phyloP scores from a whole-genome alignment of 2,888 invertebrate species.

The Epinotia ramella region DNA sequence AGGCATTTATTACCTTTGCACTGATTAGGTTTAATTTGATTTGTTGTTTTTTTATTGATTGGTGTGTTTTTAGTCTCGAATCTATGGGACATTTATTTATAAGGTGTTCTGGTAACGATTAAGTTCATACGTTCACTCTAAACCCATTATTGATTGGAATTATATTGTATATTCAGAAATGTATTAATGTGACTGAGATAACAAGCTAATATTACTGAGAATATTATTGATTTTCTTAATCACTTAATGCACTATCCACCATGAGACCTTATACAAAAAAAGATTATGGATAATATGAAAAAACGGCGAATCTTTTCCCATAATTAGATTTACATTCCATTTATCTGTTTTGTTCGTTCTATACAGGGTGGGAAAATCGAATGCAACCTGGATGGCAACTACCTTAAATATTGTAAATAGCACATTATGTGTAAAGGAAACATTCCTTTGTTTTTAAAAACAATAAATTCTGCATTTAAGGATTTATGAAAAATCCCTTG shows the following conservation, averaged over 20 bases:
- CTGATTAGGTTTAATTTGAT: constrained; percentile 43
- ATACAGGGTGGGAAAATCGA: no score
- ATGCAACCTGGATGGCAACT: no score
- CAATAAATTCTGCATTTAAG: no score
- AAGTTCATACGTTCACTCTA: constrained; percentile 1
- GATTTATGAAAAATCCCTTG: no score
- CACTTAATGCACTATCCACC: neutral
- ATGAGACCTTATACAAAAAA: no score
- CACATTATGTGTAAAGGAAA: no score
- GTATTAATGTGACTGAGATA: neutral
- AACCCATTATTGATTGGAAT: neutral
- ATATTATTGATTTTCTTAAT: neutral
- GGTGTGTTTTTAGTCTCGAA: constrained; percentile 23
- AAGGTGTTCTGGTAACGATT: constrained; percentile 29
- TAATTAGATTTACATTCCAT: no score
- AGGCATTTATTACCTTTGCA: constrained; percentile 45
- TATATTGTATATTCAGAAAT: constrained; percentile 15
- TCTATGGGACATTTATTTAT: neutral
- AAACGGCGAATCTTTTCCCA: no score
- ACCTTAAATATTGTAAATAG: no score
- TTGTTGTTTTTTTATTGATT: constrained; percentile 33
- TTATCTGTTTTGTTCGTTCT: no score
- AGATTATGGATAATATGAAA: no score
- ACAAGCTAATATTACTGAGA: neutral
- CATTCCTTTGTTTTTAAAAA: no score